These are phyloP conservation scores for Agrochola lota DNA, from an alignment of 2,888 invertebrate species.

Conservation along the genomic window DNA sequence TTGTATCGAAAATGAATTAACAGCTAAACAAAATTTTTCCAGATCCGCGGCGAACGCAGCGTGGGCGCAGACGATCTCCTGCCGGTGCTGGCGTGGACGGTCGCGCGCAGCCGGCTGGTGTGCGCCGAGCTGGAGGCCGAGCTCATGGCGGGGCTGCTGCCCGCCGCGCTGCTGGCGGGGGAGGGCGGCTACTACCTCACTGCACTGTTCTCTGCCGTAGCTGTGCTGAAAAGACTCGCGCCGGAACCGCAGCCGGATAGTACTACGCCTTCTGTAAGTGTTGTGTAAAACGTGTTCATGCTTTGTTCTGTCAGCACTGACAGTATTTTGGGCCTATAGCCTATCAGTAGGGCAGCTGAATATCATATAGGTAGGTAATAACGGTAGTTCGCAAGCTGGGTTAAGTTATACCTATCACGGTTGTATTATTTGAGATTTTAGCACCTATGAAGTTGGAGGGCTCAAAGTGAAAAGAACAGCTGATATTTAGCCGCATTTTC, in stretches of 20 bases:
- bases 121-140: constrained; percentile 98
- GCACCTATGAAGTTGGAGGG: neutral
- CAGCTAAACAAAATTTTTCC: constrained; percentile 29
- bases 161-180: constrained; percentile 96
- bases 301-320: neutral
- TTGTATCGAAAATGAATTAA: neutral
- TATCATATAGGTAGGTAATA: neutral
- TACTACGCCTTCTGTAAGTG: constrained; percentile 81
- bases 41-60: constrained; percentile 93
- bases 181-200: constrained; percentile 99
- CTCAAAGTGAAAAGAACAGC: neutral
- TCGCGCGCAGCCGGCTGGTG: constrained; percentile 96
- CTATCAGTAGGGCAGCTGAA: neutral
- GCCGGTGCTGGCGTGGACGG: constrained; percentile 97
- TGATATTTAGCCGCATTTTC: neutral
- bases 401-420: neutral
- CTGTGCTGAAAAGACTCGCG: constrained; percentile 94
- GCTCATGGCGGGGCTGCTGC: constrained; percentile 98
- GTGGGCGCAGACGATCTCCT: constrained; percentile 97
- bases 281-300: neutral
- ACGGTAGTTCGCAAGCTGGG: too few species aligned
- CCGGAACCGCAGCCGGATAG: constrained; percentile 83
- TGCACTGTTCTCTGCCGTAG: constrained; percentile 97
- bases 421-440: neutral
- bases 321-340: neutral